phyloP scores from a whole-genome alignment of 2,888 invertebrate species.

The Nemotelus pantherinus region DNA sequence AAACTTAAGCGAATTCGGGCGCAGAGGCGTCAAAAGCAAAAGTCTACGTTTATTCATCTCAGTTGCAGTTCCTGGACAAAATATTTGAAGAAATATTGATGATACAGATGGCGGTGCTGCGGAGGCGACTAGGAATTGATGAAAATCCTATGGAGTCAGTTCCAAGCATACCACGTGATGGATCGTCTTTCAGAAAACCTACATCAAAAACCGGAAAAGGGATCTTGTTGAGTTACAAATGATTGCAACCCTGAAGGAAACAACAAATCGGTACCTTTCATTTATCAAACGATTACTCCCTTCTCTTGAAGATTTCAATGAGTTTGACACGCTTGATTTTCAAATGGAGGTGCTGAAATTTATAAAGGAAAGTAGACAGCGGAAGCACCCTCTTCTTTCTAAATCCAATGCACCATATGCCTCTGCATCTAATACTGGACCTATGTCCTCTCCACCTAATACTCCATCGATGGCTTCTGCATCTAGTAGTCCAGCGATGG shows the following conservation, averaged over 20 bases:
- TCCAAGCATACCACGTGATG: not conserved
- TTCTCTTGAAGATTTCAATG: not conserved
- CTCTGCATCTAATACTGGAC: too few relatives aligned
- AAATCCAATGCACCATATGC: too few relatives aligned
- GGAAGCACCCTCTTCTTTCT: too few relatives aligned
- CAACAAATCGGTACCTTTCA: not conserved
- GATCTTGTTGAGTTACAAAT: too few relatives aligned
- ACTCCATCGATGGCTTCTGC: too few relatives aligned
- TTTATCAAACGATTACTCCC: slow-evolving; percentile 3
- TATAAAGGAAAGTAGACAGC: too few relatives aligned
- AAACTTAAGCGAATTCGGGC: slow-evolving; percentile 3
- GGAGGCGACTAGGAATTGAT: not conserved
- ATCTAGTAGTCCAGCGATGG: too few relatives aligned
- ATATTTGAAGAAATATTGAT: slow-evolving; percentile 2
- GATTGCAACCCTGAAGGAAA: too few relatives aligned
- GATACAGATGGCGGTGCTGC: not conserved
- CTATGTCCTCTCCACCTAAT: too few relatives aligned
- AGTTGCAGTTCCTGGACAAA: slow-evolving; percentile 7
- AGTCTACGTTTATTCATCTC: slow-evolving; percentile 2
- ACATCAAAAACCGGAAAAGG: not conserved
- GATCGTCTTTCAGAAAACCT: not conserved
- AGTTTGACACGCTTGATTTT: too few relatives aligned
- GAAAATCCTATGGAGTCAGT: not conserved
- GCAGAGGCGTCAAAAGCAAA: not conserved
- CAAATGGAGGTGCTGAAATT: too few relatives aligned